Evolutionary conservation across 2,797 vertebrate species (phyloP).

Genomic region (Syndactyla subalaris): DNA sequence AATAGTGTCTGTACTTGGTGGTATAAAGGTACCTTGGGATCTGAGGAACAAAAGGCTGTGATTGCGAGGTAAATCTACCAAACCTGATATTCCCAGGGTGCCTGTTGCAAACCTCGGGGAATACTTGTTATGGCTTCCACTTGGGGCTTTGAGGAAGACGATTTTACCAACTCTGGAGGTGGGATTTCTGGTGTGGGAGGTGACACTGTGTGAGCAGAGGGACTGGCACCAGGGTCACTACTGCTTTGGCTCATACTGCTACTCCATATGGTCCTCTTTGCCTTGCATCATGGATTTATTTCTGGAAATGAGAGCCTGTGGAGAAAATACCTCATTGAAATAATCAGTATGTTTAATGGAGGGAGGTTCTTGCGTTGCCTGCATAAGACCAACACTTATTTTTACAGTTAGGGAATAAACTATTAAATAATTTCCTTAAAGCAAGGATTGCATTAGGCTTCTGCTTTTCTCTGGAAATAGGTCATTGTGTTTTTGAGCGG

Average conservation of each 20-base stretch:
- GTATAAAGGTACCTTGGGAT: not conserved
- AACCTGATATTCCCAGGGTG: not conserved
- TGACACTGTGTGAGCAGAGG: not conserved
- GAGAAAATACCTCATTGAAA: not conserved
- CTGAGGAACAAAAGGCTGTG: not conserved
- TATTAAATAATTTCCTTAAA: not conserved
- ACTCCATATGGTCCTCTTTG: not conserved
- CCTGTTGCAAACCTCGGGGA: not conserved
- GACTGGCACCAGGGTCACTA: not conserved
- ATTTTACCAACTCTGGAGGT: not conserved
- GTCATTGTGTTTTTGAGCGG: not conserved
- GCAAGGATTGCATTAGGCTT: not conserved
- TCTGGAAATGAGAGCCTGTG: not conserved
- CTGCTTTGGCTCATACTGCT: not conserved
- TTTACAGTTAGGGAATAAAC: not conserved
- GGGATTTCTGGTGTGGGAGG: accelerated
- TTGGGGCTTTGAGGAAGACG: not conserved
- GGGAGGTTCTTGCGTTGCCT: not conserved
- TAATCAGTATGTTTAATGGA: not conserved
- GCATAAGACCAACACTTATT: not conserved
- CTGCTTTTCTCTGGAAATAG: not conserved
- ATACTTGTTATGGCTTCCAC: accelerated
- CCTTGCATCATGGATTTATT: not conserved
- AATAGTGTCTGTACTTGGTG: not conserved
- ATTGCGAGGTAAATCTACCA: not conserved